Conservation (phyloP, 2,113 vertebrate genomes). For the Zapornia atra region DNA sequence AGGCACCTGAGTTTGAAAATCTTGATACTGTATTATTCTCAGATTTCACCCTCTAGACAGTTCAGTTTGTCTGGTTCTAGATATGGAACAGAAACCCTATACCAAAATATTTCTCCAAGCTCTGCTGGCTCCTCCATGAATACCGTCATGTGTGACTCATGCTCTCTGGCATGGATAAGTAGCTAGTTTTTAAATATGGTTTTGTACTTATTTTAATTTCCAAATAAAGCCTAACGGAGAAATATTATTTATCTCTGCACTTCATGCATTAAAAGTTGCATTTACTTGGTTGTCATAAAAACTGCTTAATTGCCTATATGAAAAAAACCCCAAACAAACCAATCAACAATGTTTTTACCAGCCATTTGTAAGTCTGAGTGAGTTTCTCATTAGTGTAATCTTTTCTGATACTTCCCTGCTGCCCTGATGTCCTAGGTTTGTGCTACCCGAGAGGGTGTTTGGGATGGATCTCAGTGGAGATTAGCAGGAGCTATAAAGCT, state of each 20-base stretch:
- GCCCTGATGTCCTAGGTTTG: not conserved
- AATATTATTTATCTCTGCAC: not conserved
- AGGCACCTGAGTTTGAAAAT: not conserved
- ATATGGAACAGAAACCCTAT: slow-evolving; percentile 50
- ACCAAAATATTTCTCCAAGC: slow-evolving; percentile 36
- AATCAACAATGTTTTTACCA: not conserved
- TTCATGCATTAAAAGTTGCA: not conserved
- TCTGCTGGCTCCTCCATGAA: slow-evolving; percentile 39
- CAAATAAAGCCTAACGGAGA: slow-evolving; percentile 13
- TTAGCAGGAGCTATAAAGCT: not conserved
- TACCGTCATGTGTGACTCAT: slow-evolving; percentile 53
- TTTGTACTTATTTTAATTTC: slow-evolving; percentile 40
- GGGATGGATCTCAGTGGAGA: not conserved
- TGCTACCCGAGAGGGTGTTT: not conserved
- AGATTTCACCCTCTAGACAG: slow-evolving; percentile 1
- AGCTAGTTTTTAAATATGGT: slow-evolving; percentile 18
- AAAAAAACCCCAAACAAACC: too few species aligned
- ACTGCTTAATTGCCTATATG: not conserved
- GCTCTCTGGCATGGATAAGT: slow-evolving; percentile 27
- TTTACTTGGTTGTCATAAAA: not conserved
- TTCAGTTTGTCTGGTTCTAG: slow-evolving; percentile 30
- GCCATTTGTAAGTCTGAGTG: not conserved
- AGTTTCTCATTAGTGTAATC: not conserved
- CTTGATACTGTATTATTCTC: slow-evolving; percentile 13
- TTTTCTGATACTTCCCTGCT: not conserved